A percentile compares a stretch with the other conserved stretches of the same genome.
Evolutionary conservation across 2,113 vertebrate species (phyloP).

Genomic region (Lagenorhynchus albirostris): DNA sequence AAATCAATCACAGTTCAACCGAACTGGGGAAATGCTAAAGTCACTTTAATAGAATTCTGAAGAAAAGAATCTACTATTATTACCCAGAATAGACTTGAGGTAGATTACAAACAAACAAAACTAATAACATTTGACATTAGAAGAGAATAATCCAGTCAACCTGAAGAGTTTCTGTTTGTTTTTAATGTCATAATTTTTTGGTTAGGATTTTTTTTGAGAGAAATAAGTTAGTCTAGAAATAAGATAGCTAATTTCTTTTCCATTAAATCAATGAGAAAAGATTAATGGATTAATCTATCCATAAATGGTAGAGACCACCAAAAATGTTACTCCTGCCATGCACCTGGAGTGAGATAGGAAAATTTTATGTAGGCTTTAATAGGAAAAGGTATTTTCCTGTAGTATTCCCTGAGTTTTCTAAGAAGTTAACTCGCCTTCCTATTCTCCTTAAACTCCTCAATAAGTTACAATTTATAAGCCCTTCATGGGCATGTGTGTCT

Average conservation of each 20-base stretch:
- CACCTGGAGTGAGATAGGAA: not conserved
- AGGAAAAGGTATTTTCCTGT: not conserved
- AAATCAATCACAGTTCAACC: not conserved
- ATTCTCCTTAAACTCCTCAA: not conserved
- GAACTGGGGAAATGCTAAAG: not conserved
- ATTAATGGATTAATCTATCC: not conserved
- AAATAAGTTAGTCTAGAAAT: not conserved
- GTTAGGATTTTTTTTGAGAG: conserved; percentile 1
- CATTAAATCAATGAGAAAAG: not conserved
- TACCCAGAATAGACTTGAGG: not conserved
- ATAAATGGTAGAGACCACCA: not conserved
- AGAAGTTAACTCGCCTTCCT: not conserved
- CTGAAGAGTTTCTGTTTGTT: not conserved
- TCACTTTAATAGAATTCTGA: not conserved
- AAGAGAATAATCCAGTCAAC: not conserved
- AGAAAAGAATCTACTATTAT: not conserved
- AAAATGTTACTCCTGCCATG: not conserved
- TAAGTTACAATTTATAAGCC: not conserved
- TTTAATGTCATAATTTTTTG: not conserved
- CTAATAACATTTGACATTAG: not conserved
- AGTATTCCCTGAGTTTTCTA: not conserved
- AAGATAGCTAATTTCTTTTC: not conserved
- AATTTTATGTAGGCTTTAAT: not conserved
- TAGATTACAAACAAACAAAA: not conserved
- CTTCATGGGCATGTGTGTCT: not conserved